Percentiles rank a stretch among this genome's conserved stretches.
Evolutionary conservation across 2,797 vertebrate species (phyloP).

Genomic region (Lithobates pipiens): DNA sequence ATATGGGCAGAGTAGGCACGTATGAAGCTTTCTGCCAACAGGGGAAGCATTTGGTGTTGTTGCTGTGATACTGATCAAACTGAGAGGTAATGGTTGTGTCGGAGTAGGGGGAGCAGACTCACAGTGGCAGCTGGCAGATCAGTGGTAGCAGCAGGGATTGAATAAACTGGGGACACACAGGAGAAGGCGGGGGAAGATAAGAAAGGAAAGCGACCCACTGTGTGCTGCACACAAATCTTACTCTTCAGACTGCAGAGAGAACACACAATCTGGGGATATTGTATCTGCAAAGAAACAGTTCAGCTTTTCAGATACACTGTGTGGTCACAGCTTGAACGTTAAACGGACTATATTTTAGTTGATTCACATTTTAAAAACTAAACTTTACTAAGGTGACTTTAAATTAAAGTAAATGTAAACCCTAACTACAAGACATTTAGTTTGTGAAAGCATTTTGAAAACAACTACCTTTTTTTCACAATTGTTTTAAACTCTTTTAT

Average conservation of each 20-base stretch:
- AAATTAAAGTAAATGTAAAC: not conserved
- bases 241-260: slow-evolving; percentile 44
- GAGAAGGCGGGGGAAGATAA: slow-evolving; percentile 27
- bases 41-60: slow-evolving; percentile 57
- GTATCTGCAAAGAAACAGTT: not conserved
- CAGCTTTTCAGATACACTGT: slow-evolving; percentile 4
- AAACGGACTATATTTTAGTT: not conserved
- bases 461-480: too few species aligned
- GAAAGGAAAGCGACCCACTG: slow-evolving; percentile 38
- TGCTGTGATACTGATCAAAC: slow-evolving; percentile 63
- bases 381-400: not conserved
- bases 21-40: slow-evolving; percentile 53
- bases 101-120: slow-evolving; percentile 52
- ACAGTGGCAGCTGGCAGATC: slow-evolving; percentile 62
- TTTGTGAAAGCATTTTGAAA: not conserved
- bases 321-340: slow-evolving; percentile 2
- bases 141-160: slow-evolving; percentile 61
- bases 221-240: slow-evolving; percentile 32
- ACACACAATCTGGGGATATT: slow-evolving; percentile 28
- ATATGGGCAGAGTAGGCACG: slow-evolving; percentile 60
- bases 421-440: not conserved
- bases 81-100: slow-evolving; percentile 62
- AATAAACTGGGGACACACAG: slow-evolving; percentile 55
- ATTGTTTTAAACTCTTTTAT: too few species aligned
- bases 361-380: not conserved